phyloP scores from a whole-genome alignment of 2,888 invertebrate genomes.

The Stictocephala bisonia region DNA sequence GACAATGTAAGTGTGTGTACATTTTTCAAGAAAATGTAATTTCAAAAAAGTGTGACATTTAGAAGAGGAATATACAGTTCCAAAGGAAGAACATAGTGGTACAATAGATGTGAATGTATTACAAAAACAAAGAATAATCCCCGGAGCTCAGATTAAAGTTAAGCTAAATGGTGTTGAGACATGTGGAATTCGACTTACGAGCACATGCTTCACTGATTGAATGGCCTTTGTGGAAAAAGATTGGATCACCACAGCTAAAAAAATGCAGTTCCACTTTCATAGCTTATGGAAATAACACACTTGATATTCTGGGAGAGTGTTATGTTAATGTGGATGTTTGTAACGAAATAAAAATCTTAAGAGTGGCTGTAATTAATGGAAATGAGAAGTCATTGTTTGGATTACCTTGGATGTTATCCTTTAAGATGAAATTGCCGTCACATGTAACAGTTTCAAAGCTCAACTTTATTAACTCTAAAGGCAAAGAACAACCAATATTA shows the following conservation, averaged over 20 bases:
- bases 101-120: not conserved
- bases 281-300: slow-evolving; percentile 6
- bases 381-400: slow-evolving; percentile 19
- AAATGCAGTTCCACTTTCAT: not conserved
- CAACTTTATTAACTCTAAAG: too few species aligned
- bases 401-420: slow-evolving; percentile 1
- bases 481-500: too few species aligned
- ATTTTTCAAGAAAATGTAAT: not conserved
- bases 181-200: slow-evolving; percentile 13
- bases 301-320: slow-evolving; percentile 3
- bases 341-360: not conserved
- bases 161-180: not conserved
- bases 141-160: not conserved
- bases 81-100: not conserved
- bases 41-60: not conserved
- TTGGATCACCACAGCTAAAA: not conserved
- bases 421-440: not conserved
- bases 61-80: not conserved
- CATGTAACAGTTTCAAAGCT: too few species aligned
- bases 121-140: not conserved
- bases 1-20: not conserved
- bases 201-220: not conserved
- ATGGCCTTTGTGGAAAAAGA: not conserved
- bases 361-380: not conserved
- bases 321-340: not conserved